Base-by-base conservation (phyloP, 2,888 invertebrate genomes). In the Diaprepes abbreviatus region DNA sequence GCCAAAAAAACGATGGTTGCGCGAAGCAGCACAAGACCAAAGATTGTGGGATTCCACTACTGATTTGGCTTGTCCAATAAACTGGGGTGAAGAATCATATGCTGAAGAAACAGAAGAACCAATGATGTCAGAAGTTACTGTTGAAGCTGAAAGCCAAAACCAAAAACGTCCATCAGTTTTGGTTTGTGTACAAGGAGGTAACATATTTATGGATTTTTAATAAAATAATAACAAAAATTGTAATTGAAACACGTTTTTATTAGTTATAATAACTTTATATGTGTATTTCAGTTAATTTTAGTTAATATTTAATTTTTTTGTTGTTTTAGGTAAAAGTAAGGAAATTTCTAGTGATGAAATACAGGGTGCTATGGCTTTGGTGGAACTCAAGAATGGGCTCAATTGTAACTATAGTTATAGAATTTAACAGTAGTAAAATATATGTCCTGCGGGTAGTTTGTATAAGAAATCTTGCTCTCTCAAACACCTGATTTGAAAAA, bases 1-100 rank as follows among this genome's bases (percentile, higher is more conserved):
- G 73, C 89, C 89, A 14, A 89, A 89, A 78, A 89, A 89, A 77
- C 84, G 89, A 17, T 89, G 89, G 89, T 78, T 89, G 10, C 82
- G 88, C 1, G 88, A 88, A 79, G 88, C 88, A 2, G 75, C 78
- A 2, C 79, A 81, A 66, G 80, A 82, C 50, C 79, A 81, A 64
- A 81, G 82, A 64, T 74, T 77, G n/a, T 79, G 80, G 79, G 82
- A 83, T 65, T 80, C 80, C 3, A 79, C 78, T 19, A 85, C 85
- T 59, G 86, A 86, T 60, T 75, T 88, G 28, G 88, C 87, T 1
- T 85, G 84, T 73, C 87, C 87, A 5, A 78, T 88, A 14, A 84
- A 86, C 73, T 87, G 87, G 87, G 84, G 78, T 7, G 83, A 83
- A 50, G 72, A 72, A 12, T 24, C 45, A 14, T 48, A 16, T 17